phyloP scores from a whole-genome alignment of 2,888 invertebrate genomes.

The Clunio marinus region DNA sequence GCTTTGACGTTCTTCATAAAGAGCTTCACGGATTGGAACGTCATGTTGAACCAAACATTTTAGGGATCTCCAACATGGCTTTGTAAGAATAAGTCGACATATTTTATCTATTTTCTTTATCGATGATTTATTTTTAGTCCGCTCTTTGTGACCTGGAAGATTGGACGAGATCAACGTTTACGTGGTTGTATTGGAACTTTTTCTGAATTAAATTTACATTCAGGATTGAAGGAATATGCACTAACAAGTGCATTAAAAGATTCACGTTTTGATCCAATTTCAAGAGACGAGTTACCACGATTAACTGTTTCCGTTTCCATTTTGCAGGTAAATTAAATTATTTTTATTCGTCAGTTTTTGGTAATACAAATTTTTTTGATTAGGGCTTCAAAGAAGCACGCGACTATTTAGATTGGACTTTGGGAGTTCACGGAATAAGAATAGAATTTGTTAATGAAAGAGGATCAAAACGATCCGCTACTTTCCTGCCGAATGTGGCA shows the following conservation, averaged over 20 bases:
- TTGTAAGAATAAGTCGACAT: slow-evolving; percentile 64
- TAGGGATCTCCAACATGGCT: slow-evolving; percentile 76
- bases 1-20: slow-evolving; percentile 96
- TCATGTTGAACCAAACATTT: slow-evolving; percentile 77
- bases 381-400: slow-evolving; percentile 89
- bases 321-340: slow-evolving; percentile 57
- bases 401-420: slow-evolving; percentile 96
- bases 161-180: slow-evolving; percentile 89
- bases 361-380: neutral
- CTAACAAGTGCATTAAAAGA: slow-evolving; percentile 97
- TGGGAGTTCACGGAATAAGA: slow-evolving; percentile 94
- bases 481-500: slow-evolving; percentile 97
- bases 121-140: slow-evolving; percentile 63
- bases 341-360: neutral
- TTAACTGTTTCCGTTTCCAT: slow-evolving; percentile 95
- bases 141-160: slow-evolving; percentile 98
- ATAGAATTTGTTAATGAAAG: slow-evolving; percentile 96
- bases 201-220: slow-evolving; percentile 91
- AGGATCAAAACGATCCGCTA: slow-evolving; percentile 91
- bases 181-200: slow-evolving; percentile 99
- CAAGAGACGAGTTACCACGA: slow-evolving; percentile 86
- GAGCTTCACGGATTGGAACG: slow-evolving; percentile 90
- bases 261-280: slow-evolving; percentile 92
- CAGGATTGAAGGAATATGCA: slow-evolving; percentile 92
- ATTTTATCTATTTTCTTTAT: too few relatives aligned